Percentiles rank a stretch among this genome's conserved stretches.
phyloP scores from a whole-genome alignment of 2,113 vertebrate species.

The Leiothrix lutea region DNA sequence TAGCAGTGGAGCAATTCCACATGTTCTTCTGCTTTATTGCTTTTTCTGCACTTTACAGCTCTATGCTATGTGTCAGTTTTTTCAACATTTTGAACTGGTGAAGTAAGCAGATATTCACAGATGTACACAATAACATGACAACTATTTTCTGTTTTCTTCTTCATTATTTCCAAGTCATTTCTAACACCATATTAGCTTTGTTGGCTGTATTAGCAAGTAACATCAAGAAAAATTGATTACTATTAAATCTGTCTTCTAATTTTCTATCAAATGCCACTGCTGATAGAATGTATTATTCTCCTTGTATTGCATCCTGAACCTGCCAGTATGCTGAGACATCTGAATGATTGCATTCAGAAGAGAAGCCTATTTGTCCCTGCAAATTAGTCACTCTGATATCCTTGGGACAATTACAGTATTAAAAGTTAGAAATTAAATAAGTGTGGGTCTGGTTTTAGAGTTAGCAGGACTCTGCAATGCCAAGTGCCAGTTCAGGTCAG shows the following conservation, averaged over 20 bases:
- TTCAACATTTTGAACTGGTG: not conserved
- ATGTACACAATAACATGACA: not conserved
- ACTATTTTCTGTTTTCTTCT: not conserved
- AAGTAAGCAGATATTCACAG: not conserved
- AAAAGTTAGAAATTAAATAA: not conserved
- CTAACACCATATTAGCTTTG: not conserved
- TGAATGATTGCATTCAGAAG: not conserved
- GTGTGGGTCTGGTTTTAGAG: not conserved
- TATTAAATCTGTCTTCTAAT: not conserved
- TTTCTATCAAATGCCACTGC: not conserved
- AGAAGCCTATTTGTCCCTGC: not conserved
- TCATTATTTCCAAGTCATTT: not conserved
- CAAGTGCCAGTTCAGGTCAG: not conserved
- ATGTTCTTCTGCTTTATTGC: not conserved
- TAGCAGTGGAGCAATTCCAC: not conserved
- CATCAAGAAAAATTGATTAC: not conserved
- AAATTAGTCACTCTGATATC: not conserved
- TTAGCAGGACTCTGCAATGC: not conserved
- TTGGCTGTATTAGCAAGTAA: not conserved
- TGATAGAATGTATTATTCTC: not conserved
- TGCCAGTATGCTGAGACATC: not conserved
- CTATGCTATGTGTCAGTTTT: not conserved
- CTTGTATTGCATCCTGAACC: not conserved
- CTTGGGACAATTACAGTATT: not conserved
- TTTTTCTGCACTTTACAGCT: not conserved